Evolutionary conservation across 1,140 invertebrate species (phyloP), one percentile per base, ranked within the genome.

Genomic region (Bombus sibiricus): DNA sequence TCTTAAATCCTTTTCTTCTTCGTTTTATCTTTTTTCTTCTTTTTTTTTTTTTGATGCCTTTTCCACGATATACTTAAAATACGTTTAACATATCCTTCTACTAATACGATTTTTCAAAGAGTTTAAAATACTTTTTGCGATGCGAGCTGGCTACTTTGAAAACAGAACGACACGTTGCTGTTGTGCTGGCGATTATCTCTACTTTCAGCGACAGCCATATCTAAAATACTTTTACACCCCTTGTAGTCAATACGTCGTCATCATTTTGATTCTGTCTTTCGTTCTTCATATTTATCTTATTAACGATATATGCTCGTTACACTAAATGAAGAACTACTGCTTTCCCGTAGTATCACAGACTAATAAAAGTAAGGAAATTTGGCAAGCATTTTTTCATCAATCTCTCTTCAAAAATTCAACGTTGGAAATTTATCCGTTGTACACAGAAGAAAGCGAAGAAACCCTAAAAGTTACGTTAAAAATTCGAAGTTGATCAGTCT

Each of bases 1-100:
- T 12, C 32, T 74, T 53, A 9, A 62, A n/a, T 47, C 22, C 25
- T 34, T 34, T 34, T 53, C 4, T 13, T 13, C n/a, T 32, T 47
- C 22, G n/a, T 34, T 62, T n/a, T 22, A 6, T 62, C 39, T 39
- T 39, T 62, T 41, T 39, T 25, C 32, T 8, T 22, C 9, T 22
- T 43, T 18, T 5, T n/a, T 12, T 32, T 43, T 69, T 1, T 34
- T 34, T 34, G 32, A 71, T 62, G 77, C 34, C 57, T 73, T 64
- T 73, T 62, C 41, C 83, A 80, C 76, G 32, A 64, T 28, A 73
- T 62, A 85, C 83, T 85, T 80, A 85, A 85, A 85, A 85, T 80
- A 85, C 82, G 83, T 85, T 66, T 85, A 85, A 85, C 83, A 57
- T 85, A 85, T 43, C 68, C 68, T 66, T 53, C 83, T 85, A 85